A percentile compares a stretch with the other conserved stretches of the same genome.
Evolutionary conservation across 2,888 invertebrate species (phyloP).

Genomic region (Epinotia brunnichana): DNA sequence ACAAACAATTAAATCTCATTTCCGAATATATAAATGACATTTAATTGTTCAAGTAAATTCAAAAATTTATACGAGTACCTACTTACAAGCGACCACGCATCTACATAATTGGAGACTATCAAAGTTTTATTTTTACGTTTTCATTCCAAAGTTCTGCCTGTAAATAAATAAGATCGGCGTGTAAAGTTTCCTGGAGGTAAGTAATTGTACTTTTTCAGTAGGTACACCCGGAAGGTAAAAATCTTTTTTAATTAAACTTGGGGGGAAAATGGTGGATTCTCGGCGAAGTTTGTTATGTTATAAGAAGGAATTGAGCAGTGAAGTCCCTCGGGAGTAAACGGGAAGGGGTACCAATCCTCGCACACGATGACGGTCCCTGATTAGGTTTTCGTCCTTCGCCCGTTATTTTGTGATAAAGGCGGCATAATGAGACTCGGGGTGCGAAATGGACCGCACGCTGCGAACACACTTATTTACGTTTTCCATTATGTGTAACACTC

Average conservation of each 20-base stretch:
- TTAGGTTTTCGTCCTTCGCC: slow-evolving; percentile 51
- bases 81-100: background rate
- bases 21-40: too few relatives aligned
- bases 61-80: too few relatives aligned
- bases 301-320: slow-evolving; percentile 52
- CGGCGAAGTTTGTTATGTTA: slow-evolving; percentile 55
- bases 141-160: slow-evolving; percentile 2
- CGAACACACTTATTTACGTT: slow-evolving; percentile 46
- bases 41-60: too few relatives aligned
- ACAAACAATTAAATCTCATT: too few relatives aligned
- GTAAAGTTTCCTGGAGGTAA: slow-evolving; percentile 19
- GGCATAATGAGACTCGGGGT: slow-evolving; percentile 49
- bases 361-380: slow-evolving; percentile 47
- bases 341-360: slow-evolving; percentile 45
- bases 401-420: slow-evolving; percentile 50
- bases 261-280: slow-evolving; percentile 48
- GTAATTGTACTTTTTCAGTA: slow-evolving; percentile 25
- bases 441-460: slow-evolving; percentile 46
- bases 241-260: slow-evolving; percentile 55
- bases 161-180: slow-evolving; percentile 24
- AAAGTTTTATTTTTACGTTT: background rate
- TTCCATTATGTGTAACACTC: slow-evolving; percentile 38
- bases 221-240: slow-evolving; percentile 37
- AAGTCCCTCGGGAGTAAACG: slow-evolving; percentile 49
- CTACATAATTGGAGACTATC: background rate